Evolutionary conservation across 2,888 invertebrate species (phyloP).

Genomic region (Dryadula phaetusa): DNA sequence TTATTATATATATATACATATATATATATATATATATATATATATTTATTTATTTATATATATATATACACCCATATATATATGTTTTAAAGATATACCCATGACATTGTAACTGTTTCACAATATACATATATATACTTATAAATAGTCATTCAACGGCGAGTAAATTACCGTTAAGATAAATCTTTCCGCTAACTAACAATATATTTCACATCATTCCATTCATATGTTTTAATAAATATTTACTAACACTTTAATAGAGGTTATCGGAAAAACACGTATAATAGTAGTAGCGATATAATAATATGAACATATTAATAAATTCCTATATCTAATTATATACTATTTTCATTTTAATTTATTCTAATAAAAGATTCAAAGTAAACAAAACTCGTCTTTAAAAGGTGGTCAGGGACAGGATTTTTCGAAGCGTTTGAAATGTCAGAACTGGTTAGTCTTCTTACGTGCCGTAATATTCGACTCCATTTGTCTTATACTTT

Average conservation of each 20-base stretch:
- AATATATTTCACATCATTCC: background rate
- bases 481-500: background rate
- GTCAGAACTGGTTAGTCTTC: background rate
- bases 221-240: conserved; percentile 2
- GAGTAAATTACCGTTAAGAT: background rate
- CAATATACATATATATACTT: background rate
- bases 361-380: background rate
- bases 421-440: background rate
- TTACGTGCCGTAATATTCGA: background rate
- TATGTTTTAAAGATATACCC: no score
- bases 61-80: no score
- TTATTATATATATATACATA: no score
- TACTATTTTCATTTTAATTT: background rate
- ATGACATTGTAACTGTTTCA: background rate
- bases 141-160: background rate
- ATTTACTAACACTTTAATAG: conserved; percentile 1
- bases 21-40: no score
- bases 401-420: background rate
- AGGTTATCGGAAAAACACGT: conserved; percentile 8
- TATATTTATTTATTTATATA: no score
- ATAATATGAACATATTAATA: background rate
- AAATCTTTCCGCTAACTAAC: background rate
- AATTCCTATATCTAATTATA: background rate
- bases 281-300: background rate
- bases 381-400: background rate